phyloP scores from a whole-genome alignment of 2,113 vertebrate genomes.

The Coreoperca whiteheadi region DNA sequence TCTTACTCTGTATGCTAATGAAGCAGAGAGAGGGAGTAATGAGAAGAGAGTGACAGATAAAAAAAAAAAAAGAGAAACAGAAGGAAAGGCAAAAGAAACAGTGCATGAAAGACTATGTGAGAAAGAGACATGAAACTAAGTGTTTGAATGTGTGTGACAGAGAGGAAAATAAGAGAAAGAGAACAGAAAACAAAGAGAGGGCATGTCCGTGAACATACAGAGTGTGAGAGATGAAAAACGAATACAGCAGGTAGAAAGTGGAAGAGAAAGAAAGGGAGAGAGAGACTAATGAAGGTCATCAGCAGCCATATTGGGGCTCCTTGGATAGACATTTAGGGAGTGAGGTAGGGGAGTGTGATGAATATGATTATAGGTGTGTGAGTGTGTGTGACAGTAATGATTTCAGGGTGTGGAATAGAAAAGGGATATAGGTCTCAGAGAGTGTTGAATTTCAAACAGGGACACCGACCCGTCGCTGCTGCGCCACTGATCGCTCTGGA shows the following conservation, averaged over 20 bases:
- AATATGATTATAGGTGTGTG: constrained; percentile 77
- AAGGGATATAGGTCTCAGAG: constrained; percentile 64
- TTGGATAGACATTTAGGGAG: constrained; percentile 69
- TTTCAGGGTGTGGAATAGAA: constrained; percentile 69
- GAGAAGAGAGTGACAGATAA: constrained; percentile 74
- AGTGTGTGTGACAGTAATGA: constrained; percentile 74
- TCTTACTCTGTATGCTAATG: constrained; percentile 86
- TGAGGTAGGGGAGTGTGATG: constrained; percentile 68
- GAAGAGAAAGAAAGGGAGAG: constrained; percentile 48
- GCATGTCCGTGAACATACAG: constrained; percentile 33
- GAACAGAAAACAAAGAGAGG: constrained; percentile 33
- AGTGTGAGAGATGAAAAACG: constrained; percentile 46
- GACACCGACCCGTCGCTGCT: constrained; percentile 53
- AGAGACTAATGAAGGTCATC: constrained; percentile 78
- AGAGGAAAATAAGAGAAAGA: constrained; percentile 25
- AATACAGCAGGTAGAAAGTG: constrained; percentile 47
- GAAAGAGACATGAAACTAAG: constrained; percentile 48
- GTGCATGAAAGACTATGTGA: constrained; percentile 28
- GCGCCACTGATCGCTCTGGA: constrained; percentile 49
- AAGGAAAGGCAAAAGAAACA: constrained; percentile 27
- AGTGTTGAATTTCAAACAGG: constrained; percentile 77
- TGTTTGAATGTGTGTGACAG: constrained; percentile 46
- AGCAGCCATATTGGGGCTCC: constrained; percentile 71
- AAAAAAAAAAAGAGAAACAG: constrained; percentile 16
- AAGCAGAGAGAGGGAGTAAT: constrained; percentile 70